These are phyloP conservation scores for Sardina pilchardus DNA, from an alignment of 2,113 vertebrate species.

Conservation along the genomic window DNA sequence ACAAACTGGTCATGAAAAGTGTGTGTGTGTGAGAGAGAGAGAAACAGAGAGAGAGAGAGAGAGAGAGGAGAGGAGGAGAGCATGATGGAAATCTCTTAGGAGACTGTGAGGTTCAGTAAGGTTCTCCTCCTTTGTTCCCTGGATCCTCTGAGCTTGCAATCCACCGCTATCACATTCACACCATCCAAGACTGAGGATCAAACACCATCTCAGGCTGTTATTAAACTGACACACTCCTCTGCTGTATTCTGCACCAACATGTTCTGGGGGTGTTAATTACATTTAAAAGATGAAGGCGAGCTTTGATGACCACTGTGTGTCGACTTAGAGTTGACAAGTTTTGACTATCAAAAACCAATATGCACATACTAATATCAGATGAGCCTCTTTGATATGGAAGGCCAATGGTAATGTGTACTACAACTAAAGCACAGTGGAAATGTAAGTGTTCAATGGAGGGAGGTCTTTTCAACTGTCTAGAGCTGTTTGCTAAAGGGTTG, in stretches of 20 bases:
- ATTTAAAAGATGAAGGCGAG: conserved; percentile 25
- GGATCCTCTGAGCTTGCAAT: conserved; percentile 32
- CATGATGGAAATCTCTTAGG: neutral
- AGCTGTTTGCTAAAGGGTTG: neutral
- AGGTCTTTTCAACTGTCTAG: neutral
- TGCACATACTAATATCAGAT: conserved; percentile 29
- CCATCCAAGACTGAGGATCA: conserved; percentile 41
- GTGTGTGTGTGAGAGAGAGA: conserved; percentile 8
- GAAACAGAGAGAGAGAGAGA: neutral
- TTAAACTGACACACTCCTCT: conserved; percentile 41
- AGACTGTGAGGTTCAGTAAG: neutral
- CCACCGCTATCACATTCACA: conserved; percentile 28
- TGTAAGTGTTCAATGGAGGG: neutral
- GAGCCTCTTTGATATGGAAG: conserved; percentile 24
- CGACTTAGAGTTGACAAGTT: neutral
- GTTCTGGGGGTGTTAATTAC: neutral
- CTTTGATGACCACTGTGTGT: conserved; percentile 27
- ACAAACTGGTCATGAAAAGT: neutral
- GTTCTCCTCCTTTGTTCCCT: conserved; percentile 13
- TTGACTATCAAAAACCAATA: conserved; percentile 17
- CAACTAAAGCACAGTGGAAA: conserved; percentile 29
- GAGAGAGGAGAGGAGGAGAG: neutral
- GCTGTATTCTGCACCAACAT: conserved; percentile 22
- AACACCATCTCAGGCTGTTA: conserved; percentile 33
- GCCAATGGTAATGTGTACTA: conserved; percentile 19